A percentile compares a stretch with the other conserved stretches of the same genome.
phyloP scores from a whole-genome alignment of 2,797 vertebrate species.

The Melanogrammus aeglefinus region DNA sequence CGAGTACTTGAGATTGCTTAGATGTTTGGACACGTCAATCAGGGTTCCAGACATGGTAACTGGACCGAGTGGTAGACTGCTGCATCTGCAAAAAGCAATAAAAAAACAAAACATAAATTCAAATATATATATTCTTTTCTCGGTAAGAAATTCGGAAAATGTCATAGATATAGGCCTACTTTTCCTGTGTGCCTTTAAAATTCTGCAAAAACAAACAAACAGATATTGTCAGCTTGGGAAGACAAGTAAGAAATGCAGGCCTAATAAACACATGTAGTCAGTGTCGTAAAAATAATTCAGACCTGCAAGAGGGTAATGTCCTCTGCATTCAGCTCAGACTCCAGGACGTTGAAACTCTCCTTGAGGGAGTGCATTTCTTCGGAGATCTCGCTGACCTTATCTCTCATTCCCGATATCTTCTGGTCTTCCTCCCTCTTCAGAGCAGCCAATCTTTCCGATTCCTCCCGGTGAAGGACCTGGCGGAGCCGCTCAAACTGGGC shows the following conservation, averaged over 20 bases:
- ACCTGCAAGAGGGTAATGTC: constrained; percentile 66
- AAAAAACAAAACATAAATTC: background rate
- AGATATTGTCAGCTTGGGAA: background rate
- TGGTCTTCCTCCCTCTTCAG: constrained; percentile 67
- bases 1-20: constrained; percentile 71
- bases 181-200: constrained; percentile 62
- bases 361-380: constrained; percentile 46
- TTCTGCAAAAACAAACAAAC: constrained; percentile 56
- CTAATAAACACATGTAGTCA: background rate
- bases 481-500: constrained; percentile 68
- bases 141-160: background rate
- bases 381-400: constrained; percentile 51
- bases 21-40: constrained; percentile 66
- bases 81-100: constrained; percentile 47
- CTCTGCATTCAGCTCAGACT: constrained; percentile 57
- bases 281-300: background rate
- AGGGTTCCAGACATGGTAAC: constrained; percentile 56
- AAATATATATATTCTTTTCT: background rate
- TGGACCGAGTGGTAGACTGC: constrained; percentile 33
- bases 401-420: constrained; percentile 50
- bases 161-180: constrained; percentile 48
- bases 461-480: constrained; percentile 61
- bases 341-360: constrained; percentile 54
- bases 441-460: constrained; percentile 54
- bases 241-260: background rate